A percentile compares a stretch with the other conserved stretches of the same genome.
These are phyloP conservation scores for Myripristis murdjan DNA, from an alignment of 2,797 vertebrate species.

Conservation along the genomic window DNA sequence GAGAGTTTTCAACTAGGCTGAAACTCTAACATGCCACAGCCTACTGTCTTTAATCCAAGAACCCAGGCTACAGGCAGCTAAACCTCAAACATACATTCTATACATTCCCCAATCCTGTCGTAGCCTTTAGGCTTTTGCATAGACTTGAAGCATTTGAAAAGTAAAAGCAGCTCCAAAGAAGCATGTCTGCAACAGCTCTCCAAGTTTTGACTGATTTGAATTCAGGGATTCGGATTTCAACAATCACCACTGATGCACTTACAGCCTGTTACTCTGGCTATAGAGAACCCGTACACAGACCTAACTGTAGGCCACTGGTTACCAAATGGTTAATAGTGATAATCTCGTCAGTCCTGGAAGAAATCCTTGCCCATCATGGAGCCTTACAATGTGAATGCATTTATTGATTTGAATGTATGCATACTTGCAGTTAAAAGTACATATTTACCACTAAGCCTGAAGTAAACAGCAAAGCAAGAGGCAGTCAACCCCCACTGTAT, in stretches of 20 bases:
- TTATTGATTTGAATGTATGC: neutral
- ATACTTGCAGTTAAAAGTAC: neutral
- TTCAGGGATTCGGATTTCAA: neutral
- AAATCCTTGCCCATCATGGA: no score
- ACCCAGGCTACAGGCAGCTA: conserved; percentile 15
- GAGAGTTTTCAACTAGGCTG: conserved; percentile 48
- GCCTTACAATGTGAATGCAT: neutral
- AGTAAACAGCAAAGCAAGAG: no score
- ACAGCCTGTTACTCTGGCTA: neutral
- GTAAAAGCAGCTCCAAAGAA: neutral
- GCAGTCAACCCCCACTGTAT: no score
- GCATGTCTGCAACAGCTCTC: neutral
- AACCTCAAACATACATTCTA: conserved; percentile 55
- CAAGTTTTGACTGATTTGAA: no score
- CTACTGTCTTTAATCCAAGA: conserved; percentile 41
- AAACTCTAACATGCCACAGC: conserved; percentile 34
- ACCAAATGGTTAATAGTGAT: no score
- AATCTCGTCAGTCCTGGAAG: no score
- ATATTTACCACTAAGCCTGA: neutral
- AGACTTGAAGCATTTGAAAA: conserved; percentile 10
- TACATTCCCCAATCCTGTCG: conserved; percentile 70
- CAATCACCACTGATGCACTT: neutral
- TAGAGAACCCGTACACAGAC: no score
- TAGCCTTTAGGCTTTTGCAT: conserved; percentile 54
- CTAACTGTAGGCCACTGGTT: no score